Base-by-base conservation (phyloP, 2,797 vertebrate genomes). In the Nyctalus aviator region DNA sequence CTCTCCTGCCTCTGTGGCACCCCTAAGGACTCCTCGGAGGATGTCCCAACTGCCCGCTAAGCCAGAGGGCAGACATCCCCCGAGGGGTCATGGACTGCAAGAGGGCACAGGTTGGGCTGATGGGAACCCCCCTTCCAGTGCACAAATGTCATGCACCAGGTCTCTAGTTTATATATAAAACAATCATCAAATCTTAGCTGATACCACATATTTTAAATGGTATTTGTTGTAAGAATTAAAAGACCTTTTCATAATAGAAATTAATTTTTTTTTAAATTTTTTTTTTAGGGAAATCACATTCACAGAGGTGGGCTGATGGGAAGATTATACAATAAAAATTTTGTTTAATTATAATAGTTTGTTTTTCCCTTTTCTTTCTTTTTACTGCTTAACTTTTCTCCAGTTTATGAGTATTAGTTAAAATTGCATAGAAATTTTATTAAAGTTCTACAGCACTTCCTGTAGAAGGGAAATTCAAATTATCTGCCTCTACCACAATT, bases 201-300 rank as follows among this genome's bases (percentile, higher is more conserved):
- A 59, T 20, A 68, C 30, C 21, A 84, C 1, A 8, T 85, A 64
- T 84, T 91, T 94, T 53, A 59, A 64, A 73, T 5, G 46, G 1
- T 93, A 37, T 59, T 71, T 91, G 21, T 86, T 90, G 6, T 76
- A 59, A 89, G 35, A 81, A 69, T 94, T n/a, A 95, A 68, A 72
- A 86, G 57, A 3, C 20, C 44, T 93, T 85, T n/a, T 91, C 30
- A 46, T 78, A 85, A 55, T 55, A 57, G 17, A 92, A 93, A 86
- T 92, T 73, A 85, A 53, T 10, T 72, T 64, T 68, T 35, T 23
- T 57, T 55, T 55, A 37, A 37, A 37, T 41, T 27, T 59, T 41
- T 27, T 59, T 27, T 59, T 59, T 27, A 92, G 90, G 59, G 3
- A 79, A 89, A 77, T 62, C 6, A 50, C 10, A 59, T 79, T 79